A percentile compares a stretch with the other conserved stretches of the same genome.
Evolutionary conservation across 2,113 vertebrate genomes (phyloP).

Genomic region (Lutjanus erythropterus): DNA sequence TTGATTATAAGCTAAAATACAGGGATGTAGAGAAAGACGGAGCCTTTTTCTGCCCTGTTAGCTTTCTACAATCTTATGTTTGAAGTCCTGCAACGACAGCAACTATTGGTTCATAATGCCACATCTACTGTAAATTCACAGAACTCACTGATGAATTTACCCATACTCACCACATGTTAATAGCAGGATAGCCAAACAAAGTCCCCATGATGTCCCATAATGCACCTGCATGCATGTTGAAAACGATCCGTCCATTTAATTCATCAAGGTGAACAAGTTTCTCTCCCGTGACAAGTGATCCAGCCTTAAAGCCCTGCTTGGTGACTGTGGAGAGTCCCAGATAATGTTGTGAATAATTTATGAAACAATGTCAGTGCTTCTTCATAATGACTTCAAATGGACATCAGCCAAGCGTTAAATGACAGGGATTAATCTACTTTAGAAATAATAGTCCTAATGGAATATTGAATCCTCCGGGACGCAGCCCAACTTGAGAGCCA

Average conservation of each 20-base stretch:
- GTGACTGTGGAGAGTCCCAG: conserved; percentile 64
- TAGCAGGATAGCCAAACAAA: background rate
- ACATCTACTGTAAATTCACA: background rate
- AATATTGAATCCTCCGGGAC: conserved; percentile 77
- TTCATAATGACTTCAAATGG: conserved; percentile 83
- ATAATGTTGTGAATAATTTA: conserved; percentile 81
- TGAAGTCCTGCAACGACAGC: background rate
- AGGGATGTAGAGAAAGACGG: background rate
- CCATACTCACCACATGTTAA: background rate
- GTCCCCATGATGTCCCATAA: background rate
- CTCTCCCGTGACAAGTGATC: conserved; percentile 54
- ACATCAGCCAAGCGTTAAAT: conserved; percentile 85
- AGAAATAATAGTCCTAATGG: conserved; percentile 83
- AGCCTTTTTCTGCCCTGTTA: background rate
- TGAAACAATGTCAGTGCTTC: conserved; percentile 76
- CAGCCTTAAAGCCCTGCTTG: conserved; percentile 39
- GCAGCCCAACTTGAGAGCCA: conserved; percentile 54
- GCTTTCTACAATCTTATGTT: background rate
- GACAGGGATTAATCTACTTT: conserved; percentile 82
- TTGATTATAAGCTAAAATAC: conserved; percentile 27
- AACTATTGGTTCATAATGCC: background rate
- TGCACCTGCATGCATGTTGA: conserved; percentile 25
- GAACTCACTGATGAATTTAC: background rate
- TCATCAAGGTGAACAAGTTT: conserved; percentile 57
- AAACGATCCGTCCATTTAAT: conserved; percentile 47